phyloP scores from a whole-genome alignment of 2,113 vertebrate genomes.

The Zosterops japonicus region DNA sequence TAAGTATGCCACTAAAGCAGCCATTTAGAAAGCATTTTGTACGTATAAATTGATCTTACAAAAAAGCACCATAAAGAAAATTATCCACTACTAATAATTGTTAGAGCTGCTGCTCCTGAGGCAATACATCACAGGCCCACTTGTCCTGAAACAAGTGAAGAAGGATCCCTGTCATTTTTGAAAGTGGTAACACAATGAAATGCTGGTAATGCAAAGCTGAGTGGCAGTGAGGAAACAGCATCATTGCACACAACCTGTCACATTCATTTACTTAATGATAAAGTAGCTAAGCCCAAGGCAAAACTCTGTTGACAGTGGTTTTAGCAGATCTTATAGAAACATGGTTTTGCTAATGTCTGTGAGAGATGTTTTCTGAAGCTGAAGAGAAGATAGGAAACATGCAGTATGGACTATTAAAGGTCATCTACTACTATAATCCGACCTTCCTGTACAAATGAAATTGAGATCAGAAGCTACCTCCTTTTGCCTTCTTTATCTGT shows the following conservation, averaged over 20 bases:
- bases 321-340: background rate
- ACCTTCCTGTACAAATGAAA: background rate
- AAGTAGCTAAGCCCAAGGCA: background rate
- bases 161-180: background rate
- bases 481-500: background rate
- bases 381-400: background rate
- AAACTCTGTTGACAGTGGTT: background rate
- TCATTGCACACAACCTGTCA: background rate
- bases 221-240: background rate
- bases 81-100: background rate
- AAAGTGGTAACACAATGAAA: background rate
- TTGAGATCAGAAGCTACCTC: background rate
- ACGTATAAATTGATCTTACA: background rate
- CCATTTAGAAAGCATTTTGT: slow-evolving; percentile 22
- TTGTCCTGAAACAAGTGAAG: background rate
- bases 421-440: background rate
- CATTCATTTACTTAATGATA: background rate
- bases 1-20: background rate
- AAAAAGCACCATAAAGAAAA: background rate
- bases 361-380: slow-evolving; percentile 19
- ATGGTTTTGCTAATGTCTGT: background rate
- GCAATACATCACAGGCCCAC: background rate
- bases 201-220: background rate
- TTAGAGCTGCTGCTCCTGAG: background rate
- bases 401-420: background rate